A percentile compares a stretch with the other conserved stretches of the same genome.
Evolutionary conservation across 2,797 vertebrate genomes (phyloP).

Genomic region (Poecilia picta): DNA sequence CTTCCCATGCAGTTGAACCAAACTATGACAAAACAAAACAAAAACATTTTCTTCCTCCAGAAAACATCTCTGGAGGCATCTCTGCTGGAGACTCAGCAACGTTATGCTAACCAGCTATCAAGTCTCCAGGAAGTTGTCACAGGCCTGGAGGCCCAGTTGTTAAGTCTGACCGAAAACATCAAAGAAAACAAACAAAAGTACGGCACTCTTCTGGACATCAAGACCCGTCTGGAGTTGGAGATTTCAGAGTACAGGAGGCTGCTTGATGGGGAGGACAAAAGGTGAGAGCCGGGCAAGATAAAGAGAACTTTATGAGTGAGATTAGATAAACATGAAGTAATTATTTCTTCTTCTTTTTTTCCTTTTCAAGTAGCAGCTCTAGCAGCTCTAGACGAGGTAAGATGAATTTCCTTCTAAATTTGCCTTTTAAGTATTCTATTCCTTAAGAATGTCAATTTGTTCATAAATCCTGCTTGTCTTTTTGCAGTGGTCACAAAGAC

Average conservation of each 20-base stretch:
- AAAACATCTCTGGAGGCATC: conserved; percentile 76
- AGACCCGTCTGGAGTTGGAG: conserved; percentile 91
- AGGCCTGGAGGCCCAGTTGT: conserved; percentile 86
- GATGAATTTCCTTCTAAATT: not conserved
- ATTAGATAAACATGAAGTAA: conserved; percentile 23
- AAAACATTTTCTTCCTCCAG: conserved; percentile 16
- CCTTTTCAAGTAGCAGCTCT: conserved; percentile 41
- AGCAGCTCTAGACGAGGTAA: conserved; percentile 71
- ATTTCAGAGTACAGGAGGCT: conserved; percentile 91
- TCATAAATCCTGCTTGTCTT: conserved; percentile 14
- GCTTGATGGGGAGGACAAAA: conserved; percentile 84
- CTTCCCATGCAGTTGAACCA: not conserved
- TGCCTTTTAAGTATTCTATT: not conserved
- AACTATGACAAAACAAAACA: not conserved
- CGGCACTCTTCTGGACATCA: conserved; percentile 88
- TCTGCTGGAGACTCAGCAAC: conserved; percentile 73
- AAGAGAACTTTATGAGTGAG: conserved; percentile 4
- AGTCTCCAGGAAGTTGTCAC: conserved; percentile 83
- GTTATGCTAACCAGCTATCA: conserved; percentile 64
- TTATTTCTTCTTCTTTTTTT: conserved; percentile 3
- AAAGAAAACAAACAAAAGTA: conserved; percentile 86
- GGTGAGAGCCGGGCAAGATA: conserved; percentile 40
- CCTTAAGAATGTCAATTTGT: not conserved
- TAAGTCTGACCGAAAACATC: conserved; percentile 77
- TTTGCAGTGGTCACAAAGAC: conserved; percentile 71